Evolutionary conservation across 1,140 invertebrate species (phyloP), one percentile per base, ranked within the genome.

Genomic region (Charaxes varanes): DNA sequence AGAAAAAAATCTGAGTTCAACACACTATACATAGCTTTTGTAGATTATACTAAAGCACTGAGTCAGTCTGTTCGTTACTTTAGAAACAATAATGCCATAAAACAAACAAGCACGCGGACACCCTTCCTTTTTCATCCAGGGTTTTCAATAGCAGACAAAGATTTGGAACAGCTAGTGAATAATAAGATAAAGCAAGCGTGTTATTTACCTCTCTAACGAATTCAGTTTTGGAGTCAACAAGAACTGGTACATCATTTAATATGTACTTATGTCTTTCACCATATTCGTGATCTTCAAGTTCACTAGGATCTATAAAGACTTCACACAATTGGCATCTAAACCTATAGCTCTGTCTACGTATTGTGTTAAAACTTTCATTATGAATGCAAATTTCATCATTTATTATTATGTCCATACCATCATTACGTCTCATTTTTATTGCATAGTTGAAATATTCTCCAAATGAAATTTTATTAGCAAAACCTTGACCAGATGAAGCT

Each of bases 141-240:
- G n/a, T n/a, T n/a, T n/a, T n/a, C n/a, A n/a, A n/a, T n/a, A n/a
- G n/a, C n/a, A n/a, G n/a, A n/a, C n/a, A n/a, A n/a, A n/a, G n/a
- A n/a, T n/a, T n/a, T n/a, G n/a, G n/a, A n/a, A n/a, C n/a, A n/a
- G n/a, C n/a, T n/a, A n/a, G n/a, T n/a, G n/a, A n/a, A n/a, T n/a
- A n/a, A n/a, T n/a, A n/a, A n/a, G n/a, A n/a, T n/a, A n/a, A n/a
- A n/a, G n/a, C n/a, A n/a, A n/a, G n/a, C n/a, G n/a, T n/a, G n/a
- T n/a, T n/a, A n/a, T n/a, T n/a, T 52, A 66, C 62, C 53, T 53
- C 51, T 44, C 62, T 53, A 4, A 66, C 42, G 26, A 63, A 61
- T 41, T 66, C 62, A 3, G 27, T 7, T 15, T 31, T 11, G n/a
- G 34, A 38, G 5, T 31, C 34, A 3, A 11, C 30, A 2, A 52